Evolutionary conservation across 1,140 invertebrate species (phyloP).

Genomic region (Episyrphus balteatus): DNA sequence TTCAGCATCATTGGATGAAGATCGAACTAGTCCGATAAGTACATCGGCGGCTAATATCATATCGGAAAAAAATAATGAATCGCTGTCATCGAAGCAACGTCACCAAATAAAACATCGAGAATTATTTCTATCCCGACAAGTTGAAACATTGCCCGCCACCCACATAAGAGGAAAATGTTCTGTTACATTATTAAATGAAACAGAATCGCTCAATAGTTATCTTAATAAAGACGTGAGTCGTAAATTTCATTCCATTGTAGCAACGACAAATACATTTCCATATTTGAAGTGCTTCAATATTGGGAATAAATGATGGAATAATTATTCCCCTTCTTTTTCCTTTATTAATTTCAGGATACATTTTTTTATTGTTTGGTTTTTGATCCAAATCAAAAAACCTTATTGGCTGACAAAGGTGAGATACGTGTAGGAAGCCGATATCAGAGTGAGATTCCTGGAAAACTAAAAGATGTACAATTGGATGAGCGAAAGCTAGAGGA

Average conservation of each 20-base stretch:
- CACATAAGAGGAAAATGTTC: slow-evolving; percentile 98
- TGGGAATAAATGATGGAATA: neutral
- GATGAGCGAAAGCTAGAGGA: slow-evolving; percentile 67
- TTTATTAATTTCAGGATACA: slow-evolving; percentile 65
- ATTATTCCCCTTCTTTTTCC: slow-evolving; percentile 12
- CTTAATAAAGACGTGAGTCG: slow-evolving; percentile 84
- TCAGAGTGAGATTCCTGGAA: slow-evolving; percentile 79
- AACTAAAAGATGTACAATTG: slow-evolving; percentile 62
- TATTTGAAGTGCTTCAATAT: neutral
- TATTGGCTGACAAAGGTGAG: slow-evolving; percentile 96
- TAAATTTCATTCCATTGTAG: slow-evolving; percentile 12
- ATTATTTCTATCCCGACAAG: slow-evolving; percentile 93
- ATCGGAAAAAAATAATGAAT: slow-evolving; percentile 22
- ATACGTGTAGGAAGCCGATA: slow-evolving; percentile 82
- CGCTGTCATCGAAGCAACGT: slow-evolving; percentile 60
- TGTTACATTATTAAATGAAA: slow-evolving; percentile 96
- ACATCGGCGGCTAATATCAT: slow-evolving; percentile 12
- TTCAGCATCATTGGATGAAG: slow-evolving; percentile 42
- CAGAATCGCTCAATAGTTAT: slow-evolving; percentile 90
- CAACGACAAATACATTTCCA: too few relatives aligned
- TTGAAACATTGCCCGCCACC: slow-evolving; percentile 95
- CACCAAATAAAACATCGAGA: slow-evolving; percentile 96
- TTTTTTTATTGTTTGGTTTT: slow-evolving; percentile 99
- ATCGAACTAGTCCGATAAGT: slow-evolving; percentile 31
- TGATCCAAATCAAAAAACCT: slow-evolving; percentile 95